These are phyloP conservation scores for Berghia stephanieae DNA, from an alignment of 1,140 invertebrate species.

Conservation along the genomic window DNA sequence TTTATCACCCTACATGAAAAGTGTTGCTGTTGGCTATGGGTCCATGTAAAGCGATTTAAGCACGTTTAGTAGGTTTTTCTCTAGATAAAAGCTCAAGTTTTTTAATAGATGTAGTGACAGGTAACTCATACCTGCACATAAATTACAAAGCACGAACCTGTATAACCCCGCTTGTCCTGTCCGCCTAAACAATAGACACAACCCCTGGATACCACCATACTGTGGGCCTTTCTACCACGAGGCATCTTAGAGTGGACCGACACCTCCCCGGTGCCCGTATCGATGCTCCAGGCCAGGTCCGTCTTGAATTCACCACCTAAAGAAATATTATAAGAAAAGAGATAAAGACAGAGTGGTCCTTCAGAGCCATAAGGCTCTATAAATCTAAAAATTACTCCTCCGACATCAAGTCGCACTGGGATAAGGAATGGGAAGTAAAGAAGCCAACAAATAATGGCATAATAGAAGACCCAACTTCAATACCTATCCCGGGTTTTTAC, in stretches of 20 bases:
- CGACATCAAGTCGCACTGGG: too few species aligned
- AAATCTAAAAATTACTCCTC: too few species aligned
- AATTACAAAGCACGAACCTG: not conserved
- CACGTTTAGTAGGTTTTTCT: too few species aligned
- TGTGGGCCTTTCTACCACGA: constrained; percentile 28
- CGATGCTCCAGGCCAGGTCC: constrained; percentile 22
- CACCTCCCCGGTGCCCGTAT: constrained; percentile 5
- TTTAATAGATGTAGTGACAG: not conserved
- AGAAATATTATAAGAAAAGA: not conserved
- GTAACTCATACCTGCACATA: not conserved
- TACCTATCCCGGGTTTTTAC: too few species aligned
- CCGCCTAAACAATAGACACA: constrained; percentile 30
- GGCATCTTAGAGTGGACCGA: constrained; percentile 28
- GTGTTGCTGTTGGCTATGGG: too few species aligned
- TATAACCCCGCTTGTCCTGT: constrained; percentile 28
- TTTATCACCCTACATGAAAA: too few species aligned
- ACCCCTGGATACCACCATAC: constrained; percentile 21
- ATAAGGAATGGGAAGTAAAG: too few species aligned
- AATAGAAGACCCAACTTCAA: too few species aligned
- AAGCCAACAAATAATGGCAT: too few species aligned
- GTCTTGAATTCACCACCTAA: constrained; percentile 30
- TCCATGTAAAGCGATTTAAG: too few species aligned
- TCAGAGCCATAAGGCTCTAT: too few species aligned
- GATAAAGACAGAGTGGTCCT: not conserved
- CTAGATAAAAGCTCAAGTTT: too few species aligned